Evolutionary conservation across 2,888 invertebrate genomes (phyloP), one percentile per base, ranked within the genome.

Genomic region (Amblyjoppa fuscipennis): DNA sequence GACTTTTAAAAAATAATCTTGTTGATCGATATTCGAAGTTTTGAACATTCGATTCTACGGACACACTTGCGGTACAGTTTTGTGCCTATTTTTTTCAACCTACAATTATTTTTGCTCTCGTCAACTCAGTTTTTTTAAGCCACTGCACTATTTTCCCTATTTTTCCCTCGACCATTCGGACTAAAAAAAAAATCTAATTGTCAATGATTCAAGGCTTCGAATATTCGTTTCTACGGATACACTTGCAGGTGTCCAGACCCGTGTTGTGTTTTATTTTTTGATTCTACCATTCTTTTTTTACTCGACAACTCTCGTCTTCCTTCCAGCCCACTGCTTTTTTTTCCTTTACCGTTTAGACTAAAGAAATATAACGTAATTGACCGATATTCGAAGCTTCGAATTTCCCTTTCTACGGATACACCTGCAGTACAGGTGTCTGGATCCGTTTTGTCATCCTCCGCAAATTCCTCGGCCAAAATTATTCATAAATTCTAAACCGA

Each of bases 401-500:
- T 13, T 0, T 28, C 5, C 61, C 38, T 38, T 38, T 38, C 38
- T 9, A 11, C 16, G 13, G 34, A 61, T 11, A 13, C 61, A 61
- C 61, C 61, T 61, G 61, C 61, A 16, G 6, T n/a, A 31, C 61
- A 61, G 34, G 16, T 61, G 61, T 61, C 31, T 13, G 4, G 5
- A 6, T 20, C 6, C 56, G 11, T 28, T 3, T 7, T 2, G 31
- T 61, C 3, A 34, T 6, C 13, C 1, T 61, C 31, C 13, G 61
- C 13, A 61, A 61, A 34, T 61, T 34, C 31, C 31, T 61, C 31
- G n/a, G 6, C 61, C 13, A 61, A 61, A 61, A 61, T 61, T 61
- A 61, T 61, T 61, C 61, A 61, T 61, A 16, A n/a, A 61, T 61
- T 61, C 61, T 34, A 16, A 61, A 61, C 31, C 61, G 61, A 61